Evolutionary conservation across 2,113 vertebrate species (phyloP).

Genomic region (Gobio gobio): DNA sequence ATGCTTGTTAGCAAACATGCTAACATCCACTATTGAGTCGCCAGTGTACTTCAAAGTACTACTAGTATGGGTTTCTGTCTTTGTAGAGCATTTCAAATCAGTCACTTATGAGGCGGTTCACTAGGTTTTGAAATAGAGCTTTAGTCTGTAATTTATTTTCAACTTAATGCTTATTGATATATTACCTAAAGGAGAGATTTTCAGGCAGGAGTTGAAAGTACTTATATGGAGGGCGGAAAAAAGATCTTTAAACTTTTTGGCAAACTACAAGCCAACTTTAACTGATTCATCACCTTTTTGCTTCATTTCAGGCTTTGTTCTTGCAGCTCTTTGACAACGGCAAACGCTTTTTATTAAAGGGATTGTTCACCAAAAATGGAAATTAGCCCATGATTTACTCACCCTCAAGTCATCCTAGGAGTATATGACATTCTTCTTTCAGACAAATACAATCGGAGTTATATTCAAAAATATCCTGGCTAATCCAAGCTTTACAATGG

Average conservation of each 20-base stretch:
- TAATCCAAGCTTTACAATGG: no score
- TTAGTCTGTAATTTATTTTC: neutral
- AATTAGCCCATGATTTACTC: no score
- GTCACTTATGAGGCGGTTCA: neutral
- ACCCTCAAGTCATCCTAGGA: no score
- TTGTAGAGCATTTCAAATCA: neutral
- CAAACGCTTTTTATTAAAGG: neutral
- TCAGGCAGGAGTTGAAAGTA: slow-evolving; percentile 17
- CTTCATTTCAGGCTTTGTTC: slow-evolving; percentile 4
- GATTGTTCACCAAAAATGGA: no score
- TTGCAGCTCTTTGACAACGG: neutral
- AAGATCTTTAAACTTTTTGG: neutral
- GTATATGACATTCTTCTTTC: no score
- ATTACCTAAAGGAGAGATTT: neutral
- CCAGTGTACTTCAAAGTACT: neutral
- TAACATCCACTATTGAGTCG: no score
- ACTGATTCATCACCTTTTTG: neutral
- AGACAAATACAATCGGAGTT: no score
- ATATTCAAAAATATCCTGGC: no score
- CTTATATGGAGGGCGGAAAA: neutral
- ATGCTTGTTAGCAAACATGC: no score
- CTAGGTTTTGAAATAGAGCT: neutral
- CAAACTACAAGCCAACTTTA: neutral
- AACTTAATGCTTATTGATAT: neutral
- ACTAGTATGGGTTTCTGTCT: neutral